Evolutionary conservation across 2,113 vertebrate genomes (phyloP), one percentile per base, ranked within the genome.

Genomic region (Nycticebus coucang): DNA sequence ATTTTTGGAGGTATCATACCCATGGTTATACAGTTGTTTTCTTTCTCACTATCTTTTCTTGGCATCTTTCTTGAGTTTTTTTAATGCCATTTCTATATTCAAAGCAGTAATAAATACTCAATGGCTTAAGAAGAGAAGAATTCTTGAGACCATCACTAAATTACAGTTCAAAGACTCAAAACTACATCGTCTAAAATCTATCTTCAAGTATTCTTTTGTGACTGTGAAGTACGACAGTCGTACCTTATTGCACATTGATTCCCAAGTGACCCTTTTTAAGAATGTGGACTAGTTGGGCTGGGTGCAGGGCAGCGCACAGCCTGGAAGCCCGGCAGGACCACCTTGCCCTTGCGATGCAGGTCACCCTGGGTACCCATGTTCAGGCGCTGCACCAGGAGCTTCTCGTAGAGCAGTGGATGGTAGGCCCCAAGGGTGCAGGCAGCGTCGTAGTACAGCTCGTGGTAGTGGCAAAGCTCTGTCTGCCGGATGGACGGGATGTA

Each of bases 361-460:
- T 99, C 99, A 0, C 98, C 98, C 97, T 98, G 98, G 1, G 99
- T 96, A 55, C 99, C 99, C 0, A 87, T 98, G 98, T 99, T 99
- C 97, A 99, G 98, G 77, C 99, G 98, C 97, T 99, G 99, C 93
- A 99, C 98, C 96, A 99, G 98, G 41, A 99, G 99, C 98, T 99
- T 99, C 98, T 99, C 99, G 0, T 99, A 99, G 24, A 99, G 99
- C 95, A 99, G 98, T 0, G 99, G 99, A 82, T 99, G 99, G 97
- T 99, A 99, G 7, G 99, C 99, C 4, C 99, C 99, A 60, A 99
- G 98, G 3, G 99, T 99, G 97, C 99, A 99, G 35, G 99, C 99
- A 0, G 99, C 98, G 0, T 99, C 99, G 0, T 99, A 99, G 97
- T 99, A 99, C 28, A 98, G 98, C 98, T 99, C 99, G 0, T 99